Conservation (phyloP, 2,113 vertebrate genomes). For the Oenanthe oenanthe region DNA sequence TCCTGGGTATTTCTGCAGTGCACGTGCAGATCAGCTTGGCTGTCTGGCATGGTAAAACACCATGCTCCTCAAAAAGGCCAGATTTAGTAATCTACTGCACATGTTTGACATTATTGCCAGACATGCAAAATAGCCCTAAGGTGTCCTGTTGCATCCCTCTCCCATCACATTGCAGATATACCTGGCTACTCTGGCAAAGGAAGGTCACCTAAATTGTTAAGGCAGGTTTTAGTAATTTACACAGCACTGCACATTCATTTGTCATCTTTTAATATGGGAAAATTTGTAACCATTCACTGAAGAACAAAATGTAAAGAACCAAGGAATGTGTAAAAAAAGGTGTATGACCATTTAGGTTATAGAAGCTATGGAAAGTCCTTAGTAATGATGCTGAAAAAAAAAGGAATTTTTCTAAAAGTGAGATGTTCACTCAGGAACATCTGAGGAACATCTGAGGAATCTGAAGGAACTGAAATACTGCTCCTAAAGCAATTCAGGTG, state of each 20-base stretch:
- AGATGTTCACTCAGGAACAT: not conserved
- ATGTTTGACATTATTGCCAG: not conserved
- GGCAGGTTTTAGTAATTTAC: not conserved
- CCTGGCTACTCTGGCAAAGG: not conserved
- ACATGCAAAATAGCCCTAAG: not conserved
- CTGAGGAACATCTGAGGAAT: not conserved
- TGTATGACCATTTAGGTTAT: not conserved
- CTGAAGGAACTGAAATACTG: not conserved
- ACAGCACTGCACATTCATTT: not conserved
- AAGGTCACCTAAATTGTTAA: not conserved
- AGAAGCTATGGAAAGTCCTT: not conserved
- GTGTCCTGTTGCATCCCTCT: not conserved
- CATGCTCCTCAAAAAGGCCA: not conserved
- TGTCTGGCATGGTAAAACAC: not conserved
- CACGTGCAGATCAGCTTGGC: not conserved
- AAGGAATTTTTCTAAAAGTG: not conserved
- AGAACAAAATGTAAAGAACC: not conserved
- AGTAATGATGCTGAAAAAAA: not conserved
- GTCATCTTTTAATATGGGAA: not conserved
- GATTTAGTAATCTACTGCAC: not conserved
- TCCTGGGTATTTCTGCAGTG: not conserved
- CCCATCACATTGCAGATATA: not conserved
- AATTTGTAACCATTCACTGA: not conserved
- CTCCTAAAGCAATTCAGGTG: not conserved
- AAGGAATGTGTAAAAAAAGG: not conserved